Evolutionary conservation across 2,113 vertebrate genomes (phyloP).

Genomic region (Podiceps cristatus): DNA sequence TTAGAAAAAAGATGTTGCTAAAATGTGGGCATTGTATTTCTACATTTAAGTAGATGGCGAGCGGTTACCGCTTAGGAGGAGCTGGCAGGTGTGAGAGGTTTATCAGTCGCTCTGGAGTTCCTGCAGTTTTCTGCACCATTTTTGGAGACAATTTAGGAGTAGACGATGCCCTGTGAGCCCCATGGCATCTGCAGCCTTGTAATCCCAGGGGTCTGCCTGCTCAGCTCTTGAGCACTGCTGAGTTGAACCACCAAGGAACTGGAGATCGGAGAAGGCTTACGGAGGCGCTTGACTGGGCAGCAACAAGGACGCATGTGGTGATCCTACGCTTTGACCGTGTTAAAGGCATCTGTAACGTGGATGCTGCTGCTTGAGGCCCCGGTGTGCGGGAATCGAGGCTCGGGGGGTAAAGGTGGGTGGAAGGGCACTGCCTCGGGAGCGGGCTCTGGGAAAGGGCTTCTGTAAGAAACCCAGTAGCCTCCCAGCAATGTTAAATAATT

Average conservation of each 20-base stretch:
- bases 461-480: neutral
- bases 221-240: neutral
- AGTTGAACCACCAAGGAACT: neutral
- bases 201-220: neutral
- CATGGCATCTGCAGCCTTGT: neutral
- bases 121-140: neutral
- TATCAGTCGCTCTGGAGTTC: neutral
- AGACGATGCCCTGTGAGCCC: neutral
- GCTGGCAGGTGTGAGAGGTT: neutral
- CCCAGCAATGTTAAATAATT: neutral
- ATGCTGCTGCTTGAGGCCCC: neutral
- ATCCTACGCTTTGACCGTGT: neutral
- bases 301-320: accelerated
- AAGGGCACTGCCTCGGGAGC: neutral
- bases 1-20: no score
- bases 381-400: no score
- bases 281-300: neutral
- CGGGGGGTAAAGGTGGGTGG: accelerated
- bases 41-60: neutral
- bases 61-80: neutral
- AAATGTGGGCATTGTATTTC: neutral
- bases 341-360: neutral
- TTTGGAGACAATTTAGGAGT: neutral
- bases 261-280: neutral
- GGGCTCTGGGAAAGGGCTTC: neutral